Percentiles rank a stretch among this genome's conserved stretches.
phyloP scores from a whole-genome alignment of 2,113 vertebrate species.

The Melanotaenia duboulayi region DNA sequence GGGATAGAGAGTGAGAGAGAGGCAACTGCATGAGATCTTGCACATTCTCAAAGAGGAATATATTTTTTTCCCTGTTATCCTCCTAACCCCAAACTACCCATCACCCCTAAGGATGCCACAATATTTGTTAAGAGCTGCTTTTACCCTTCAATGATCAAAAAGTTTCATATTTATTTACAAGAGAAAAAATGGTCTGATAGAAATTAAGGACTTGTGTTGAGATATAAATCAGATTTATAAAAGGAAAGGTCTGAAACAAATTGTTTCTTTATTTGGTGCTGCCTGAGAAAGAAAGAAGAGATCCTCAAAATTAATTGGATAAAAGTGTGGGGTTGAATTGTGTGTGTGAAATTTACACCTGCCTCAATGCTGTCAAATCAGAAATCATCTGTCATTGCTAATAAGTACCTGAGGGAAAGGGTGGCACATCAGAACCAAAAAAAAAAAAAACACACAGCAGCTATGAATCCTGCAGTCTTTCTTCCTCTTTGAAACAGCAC shows the following conservation, averaged over 20 bases:
- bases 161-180: neutral
- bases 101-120: conserved; percentile 36
- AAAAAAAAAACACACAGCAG: conserved; percentile 56
- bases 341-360: conserved; percentile 81
- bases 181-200: neutral
- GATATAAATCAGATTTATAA: conserved; percentile 20
- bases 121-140: conserved; percentile 34
- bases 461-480: conserved; percentile 14
- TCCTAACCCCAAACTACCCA: conserved; percentile 33
- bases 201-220: neutral
- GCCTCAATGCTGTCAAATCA: conserved; percentile 71
- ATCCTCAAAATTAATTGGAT: conserved; percentile 79
- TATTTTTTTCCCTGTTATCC: conserved; percentile 68
- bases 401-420: conserved; percentile 67
- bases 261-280: neutral
- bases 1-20: conserved; percentile 79
- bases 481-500: neutral
- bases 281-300: conserved; percentile 19
- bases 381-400: conserved; percentile 65
- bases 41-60: conserved; percentile 80
- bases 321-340: conserved; percentile 63
- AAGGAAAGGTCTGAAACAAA: neutral
- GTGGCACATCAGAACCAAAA: conserved; percentile 38
- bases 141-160: conserved; percentile 19
- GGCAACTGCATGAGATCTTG: conserved; percentile 83